Percentiles rank a stretch among this genome's conserved stretches.
These are phyloP conservation scores for Poeciliopsis infans DNA, from an alignment of 2,797 vertebrate genomes.

Conservation along the genomic window DNA sequence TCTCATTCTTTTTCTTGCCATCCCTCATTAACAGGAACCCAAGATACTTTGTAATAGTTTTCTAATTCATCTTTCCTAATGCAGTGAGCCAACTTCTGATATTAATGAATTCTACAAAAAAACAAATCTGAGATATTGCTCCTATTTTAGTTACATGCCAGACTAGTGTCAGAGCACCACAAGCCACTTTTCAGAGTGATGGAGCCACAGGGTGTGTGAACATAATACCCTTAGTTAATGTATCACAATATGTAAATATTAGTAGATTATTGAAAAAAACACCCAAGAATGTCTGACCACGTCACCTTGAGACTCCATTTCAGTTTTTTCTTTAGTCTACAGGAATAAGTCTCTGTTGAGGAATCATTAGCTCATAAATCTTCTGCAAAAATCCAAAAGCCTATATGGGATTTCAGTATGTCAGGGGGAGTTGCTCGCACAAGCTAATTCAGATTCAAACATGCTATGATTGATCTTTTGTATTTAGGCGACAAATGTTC, in stretches of 20 bases:
- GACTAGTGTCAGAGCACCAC: background rate
- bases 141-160: background rate
- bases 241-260: too few relatives aligned
- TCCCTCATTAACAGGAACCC: background rate
- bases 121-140: background rate
- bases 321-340: background rate
- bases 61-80: background rate
- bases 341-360: background rate
- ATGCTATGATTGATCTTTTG: background rate
- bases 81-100: background rate
- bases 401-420: background rate
- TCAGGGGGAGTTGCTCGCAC: background rate
- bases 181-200: background rate
- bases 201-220: too few relatives aligned
- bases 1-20: background rate
- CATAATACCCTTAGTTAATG: too few relatives aligned
- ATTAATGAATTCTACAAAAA: background rate
- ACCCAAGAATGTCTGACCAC: background rate
- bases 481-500: background rate
- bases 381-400: background rate
- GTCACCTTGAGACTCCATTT: background rate
- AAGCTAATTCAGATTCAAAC: background rate
- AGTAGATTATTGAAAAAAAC: background rate
- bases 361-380: background rate
- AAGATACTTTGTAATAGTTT: background rate